Evolutionary conservation across 2,797 vertebrate genomes (phyloP), one percentile per base, ranked within the genome.

Genomic region (Mormyrus proboscirostris): DNA sequence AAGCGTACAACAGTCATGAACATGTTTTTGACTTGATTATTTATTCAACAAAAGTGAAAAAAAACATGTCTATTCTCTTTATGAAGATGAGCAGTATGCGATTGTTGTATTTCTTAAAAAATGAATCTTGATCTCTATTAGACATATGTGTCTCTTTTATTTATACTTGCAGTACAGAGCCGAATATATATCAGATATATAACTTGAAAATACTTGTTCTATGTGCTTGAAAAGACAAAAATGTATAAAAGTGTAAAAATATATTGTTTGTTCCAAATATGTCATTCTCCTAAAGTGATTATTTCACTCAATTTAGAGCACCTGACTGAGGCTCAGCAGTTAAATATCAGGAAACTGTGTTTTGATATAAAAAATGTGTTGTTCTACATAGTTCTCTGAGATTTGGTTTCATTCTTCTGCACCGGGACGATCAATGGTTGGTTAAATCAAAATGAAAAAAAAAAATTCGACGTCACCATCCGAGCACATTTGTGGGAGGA

Each of bases 401-500:
- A 38, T 41, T 76, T 41, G 33, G 4, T 41, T 76, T 76, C 33
- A 41, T 76, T 41, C 14, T 41, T 19, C 0, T 10, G 12, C 33
- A 41, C 38, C 16, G 38, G 41, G 69, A 76, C 33, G 19, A 38
- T 38, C 69, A 76, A 76, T 38, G 69, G 5, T 76, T 89, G 92
- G 93, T 91, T 92, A 93, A 93, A 93, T 90, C 91, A 44, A 84
- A 19, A 65, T 50, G 33, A 41, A n/a, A 7, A 55, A 65, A 88
- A 65, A 85, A 25, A 51, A 1, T 41, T 25, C 79, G 62, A 87
- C 50, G 49, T 87, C 85, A 55, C 22, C 25, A 65, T 85, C 14
- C 14, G 10, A 19, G n/a, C 4, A 82, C 5, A 16, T 59, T 14
- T 44, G 88, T 84, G 90, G 95, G 95, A 91, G 94, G 94, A 94